These are phyloP conservation scores for Scytalopus superciliaris DNA, from an alignment of 2,113 vertebrate species.

Conservation along the genomic window DNA sequence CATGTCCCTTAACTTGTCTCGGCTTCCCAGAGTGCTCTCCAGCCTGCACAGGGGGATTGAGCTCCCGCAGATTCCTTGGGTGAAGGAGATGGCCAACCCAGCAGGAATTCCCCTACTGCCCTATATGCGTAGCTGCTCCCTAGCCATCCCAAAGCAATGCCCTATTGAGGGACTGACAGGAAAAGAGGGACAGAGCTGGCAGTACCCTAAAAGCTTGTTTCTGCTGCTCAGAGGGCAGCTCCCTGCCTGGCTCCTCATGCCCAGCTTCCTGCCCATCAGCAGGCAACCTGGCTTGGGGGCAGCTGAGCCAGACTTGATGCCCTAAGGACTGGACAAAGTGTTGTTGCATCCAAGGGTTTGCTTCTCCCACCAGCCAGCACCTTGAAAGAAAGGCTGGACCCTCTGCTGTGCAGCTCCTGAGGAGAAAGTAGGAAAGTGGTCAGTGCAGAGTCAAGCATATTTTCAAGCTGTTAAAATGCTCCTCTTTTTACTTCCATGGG, in stretches of 20 bases:
- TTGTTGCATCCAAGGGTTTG: neutral
- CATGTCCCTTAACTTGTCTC: neutral
- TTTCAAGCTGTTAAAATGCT: neutral
- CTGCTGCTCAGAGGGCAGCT: neutral
- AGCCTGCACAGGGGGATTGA: too few species aligned
- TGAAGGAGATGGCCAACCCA: neutral
- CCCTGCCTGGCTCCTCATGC: neutral
- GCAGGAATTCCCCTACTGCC: neutral
- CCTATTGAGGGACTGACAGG: neutral
- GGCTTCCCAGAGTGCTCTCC: neutral
- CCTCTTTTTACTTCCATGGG: neutral
- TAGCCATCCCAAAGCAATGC: neutral
- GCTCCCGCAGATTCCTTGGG: neutral
- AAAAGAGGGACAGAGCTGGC: neutral
- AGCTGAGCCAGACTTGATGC: neutral
- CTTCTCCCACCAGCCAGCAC: neutral
- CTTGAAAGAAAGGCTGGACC: neutral
- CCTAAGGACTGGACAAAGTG: neutral
- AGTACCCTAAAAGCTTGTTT: neutral
- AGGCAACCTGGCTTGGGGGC: neutral
- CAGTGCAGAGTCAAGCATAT: neutral
- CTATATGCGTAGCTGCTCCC: neutral
- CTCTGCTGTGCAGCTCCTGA: neutral
- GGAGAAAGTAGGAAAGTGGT: neutral
- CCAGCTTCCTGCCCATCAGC: too few species aligned